These are phyloP conservation scores for Phthorimaea operculella DNA, from an alignment of 1,140 invertebrate species.

Conservation along the genomic window DNA sequence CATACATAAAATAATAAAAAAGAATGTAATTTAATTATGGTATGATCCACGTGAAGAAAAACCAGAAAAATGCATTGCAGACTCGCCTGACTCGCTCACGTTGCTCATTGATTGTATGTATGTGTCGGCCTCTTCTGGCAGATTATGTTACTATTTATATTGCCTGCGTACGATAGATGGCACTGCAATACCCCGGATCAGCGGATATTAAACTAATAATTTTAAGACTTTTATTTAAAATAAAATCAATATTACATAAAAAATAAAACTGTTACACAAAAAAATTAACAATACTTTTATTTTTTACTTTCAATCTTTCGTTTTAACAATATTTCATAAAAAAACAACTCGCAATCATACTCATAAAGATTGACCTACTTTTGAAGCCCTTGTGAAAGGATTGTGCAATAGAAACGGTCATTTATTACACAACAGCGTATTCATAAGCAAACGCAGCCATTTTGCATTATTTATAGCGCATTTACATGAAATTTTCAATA, in stretches of 20 bases:
- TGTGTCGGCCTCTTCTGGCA: no score
- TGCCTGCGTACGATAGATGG: no score
- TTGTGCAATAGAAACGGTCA: slow-evolving; percentile 68
- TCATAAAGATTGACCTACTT: slow-evolving; percentile 65
- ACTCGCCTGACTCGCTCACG: no score
- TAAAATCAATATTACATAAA: background rate
- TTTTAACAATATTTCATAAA: slow-evolving; percentile 8
- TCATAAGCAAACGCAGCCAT: slow-evolving; percentile 63
- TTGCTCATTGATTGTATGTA: no score
- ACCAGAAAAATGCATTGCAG: no score
- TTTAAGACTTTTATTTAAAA: background rate
- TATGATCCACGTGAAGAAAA: no score
- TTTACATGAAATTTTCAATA: slow-evolving; percentile 20
- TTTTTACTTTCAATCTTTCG: background rate
- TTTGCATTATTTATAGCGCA: slow-evolving; percentile 33
- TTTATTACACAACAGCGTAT: slow-evolving; percentile 66
- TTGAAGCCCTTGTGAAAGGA: slow-evolving; percentile 66
- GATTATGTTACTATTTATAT: no score
- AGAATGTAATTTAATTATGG: no score
- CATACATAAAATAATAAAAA: no score
- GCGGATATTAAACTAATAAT: background rate
- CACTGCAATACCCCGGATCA: no score
- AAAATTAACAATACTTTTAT: background rate
- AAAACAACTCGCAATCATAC: slow-evolving; percentile 40
- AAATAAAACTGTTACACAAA: background rate